Percentiles rank a stretch among this genome's conserved stretches.
These are phyloP conservation scores for Pogonophryne albipinna DNA, from an alignment of 2,797 vertebrate species.

Conservation along the genomic window DNA sequence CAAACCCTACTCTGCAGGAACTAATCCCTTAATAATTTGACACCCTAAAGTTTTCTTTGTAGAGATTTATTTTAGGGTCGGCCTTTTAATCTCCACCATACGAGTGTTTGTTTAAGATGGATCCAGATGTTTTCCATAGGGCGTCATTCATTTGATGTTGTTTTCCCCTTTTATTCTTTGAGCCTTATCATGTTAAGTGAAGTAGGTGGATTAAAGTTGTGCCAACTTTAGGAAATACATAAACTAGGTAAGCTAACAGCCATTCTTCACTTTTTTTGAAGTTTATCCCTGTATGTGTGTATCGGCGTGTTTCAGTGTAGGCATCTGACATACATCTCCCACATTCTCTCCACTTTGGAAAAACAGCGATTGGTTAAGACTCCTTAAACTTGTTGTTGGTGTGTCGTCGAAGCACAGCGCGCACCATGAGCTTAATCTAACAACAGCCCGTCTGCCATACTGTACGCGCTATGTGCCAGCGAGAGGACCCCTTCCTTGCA, in stretches of 20 bases:
- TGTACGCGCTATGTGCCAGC: conserved; percentile 57
- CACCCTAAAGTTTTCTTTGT: conserved; percentile 38
- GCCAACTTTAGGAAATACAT: conserved; percentile 46
- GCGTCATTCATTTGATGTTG: conserved; percentile 33
- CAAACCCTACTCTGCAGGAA: conserved; percentile 29
- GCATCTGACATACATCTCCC: conserved; percentile 72
- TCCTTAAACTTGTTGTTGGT: conserved; percentile 78
- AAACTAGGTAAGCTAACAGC: conserved; percentile 45
- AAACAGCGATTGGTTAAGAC: conserved; percentile 64
- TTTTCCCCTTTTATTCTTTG: conserved; percentile 52
- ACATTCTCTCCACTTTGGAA: conserved; percentile 49
- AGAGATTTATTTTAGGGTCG: conserved; percentile 22
- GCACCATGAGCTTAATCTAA: conserved; percentile 76
- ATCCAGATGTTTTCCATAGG: conserved; percentile 35
- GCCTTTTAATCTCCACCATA: conserved; percentile 33
- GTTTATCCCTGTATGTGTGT: conserved; percentile 46
- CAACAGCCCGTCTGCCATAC: conserved; percentile 69
- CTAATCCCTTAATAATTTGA: conserved; percentile 45
- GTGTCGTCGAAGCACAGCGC: conserved; percentile 63
- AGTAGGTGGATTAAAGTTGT: conserved; percentile 71
- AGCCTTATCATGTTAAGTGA: conserved; percentile 51
- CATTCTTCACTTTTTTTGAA: conserved; percentile 51
- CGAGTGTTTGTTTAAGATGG: conserved; percentile 41
- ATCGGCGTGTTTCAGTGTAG: conserved; percentile 43
- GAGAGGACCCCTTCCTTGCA: conserved; percentile 72